Percentiles rank a stretch among this genome's conserved stretches.
phyloP scores from a whole-genome alignment of 2,888 invertebrate species.

The Cynaeus angustus region DNA sequence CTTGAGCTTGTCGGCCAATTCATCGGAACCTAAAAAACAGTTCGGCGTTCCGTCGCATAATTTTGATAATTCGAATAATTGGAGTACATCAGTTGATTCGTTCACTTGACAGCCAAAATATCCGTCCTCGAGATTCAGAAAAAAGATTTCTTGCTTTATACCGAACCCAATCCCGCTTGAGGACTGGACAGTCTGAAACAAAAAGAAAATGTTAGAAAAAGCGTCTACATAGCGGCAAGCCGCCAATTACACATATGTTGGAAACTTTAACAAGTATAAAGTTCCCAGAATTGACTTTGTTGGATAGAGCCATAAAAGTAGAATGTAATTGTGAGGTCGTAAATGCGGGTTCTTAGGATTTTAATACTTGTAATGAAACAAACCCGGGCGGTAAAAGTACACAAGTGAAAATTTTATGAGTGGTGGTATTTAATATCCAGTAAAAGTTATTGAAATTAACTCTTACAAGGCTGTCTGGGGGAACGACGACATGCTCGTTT shows the following conservation, averaged over 20 bases:
- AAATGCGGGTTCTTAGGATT: neutral
- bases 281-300: slow-evolving; percentile 2
- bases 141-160: slow-evolving; percentile 94
- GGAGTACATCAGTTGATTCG: slow-evolving; percentile 95
- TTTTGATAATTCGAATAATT: slow-evolving; percentile 95
- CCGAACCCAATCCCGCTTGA: slow-evolving; percentile 87
- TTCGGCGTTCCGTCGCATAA: slow-evolving; percentile 93
- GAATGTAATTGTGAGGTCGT: slow-evolving; percentile 2
- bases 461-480: neutral
- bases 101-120: slow-evolving; percentile 98
- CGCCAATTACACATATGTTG: neutral
- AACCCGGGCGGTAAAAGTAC: neutral
- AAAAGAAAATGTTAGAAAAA: slow-evolving; percentile 56
- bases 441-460: neutral
- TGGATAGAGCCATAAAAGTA: slow-evolving; percentile 4
- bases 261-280: neutral
- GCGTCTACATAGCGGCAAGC: neutral
- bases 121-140: slow-evolving; percentile 97
- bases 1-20: slow-evolving; percentile 90
- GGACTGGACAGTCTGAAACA: slow-evolving; percentile 83
- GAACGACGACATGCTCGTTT: too few species aligned
- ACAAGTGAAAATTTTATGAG: neutral
- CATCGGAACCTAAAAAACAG: slow-evolving; percentile 94
- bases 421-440: neutral
- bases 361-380: neutral